phyloP scores from a whole-genome alignment of 2,888 invertebrate species.

The Nebria brevicollis region DNA sequence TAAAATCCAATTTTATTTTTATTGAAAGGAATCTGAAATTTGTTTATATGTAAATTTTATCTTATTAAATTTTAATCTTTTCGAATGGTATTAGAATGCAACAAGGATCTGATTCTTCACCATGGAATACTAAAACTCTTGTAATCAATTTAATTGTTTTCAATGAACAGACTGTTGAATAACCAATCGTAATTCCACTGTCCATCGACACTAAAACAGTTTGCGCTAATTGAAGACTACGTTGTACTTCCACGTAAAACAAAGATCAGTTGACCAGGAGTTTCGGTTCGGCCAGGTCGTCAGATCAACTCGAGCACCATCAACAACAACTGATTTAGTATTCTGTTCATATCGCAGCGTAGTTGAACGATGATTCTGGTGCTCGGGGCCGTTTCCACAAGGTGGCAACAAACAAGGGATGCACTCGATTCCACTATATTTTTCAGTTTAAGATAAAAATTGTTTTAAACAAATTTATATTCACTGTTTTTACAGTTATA shows the following conservation, averaged over 20 bases:
- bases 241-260: neutral
- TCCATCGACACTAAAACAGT: too few species aligned
- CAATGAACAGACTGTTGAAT: neutral
- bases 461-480: neutral
- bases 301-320: neutral
- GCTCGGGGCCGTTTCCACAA: neutral
- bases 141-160: neutral
- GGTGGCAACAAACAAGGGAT: neutral
- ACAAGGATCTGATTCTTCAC: neutral
- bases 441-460: neutral
- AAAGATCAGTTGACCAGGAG: slow-evolving; percentile 1
- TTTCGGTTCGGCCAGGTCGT: neutral
- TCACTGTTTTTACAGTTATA: neutral
- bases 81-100: too few species aligned
- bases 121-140: neutral
- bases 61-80: too few species aligned
- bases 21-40: too few species aligned
- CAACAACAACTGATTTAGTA: neutral
- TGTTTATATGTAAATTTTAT: too few species aligned
- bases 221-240: neutral
- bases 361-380: neutral
- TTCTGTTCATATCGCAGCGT: neutral
- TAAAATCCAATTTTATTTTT: too few species aligned
- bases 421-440: neutral
- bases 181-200: neutral